Base-by-base conservation (phyloP, 2,797 vertebrate genomes). In the Thaleichthys pacificus region DNA sequence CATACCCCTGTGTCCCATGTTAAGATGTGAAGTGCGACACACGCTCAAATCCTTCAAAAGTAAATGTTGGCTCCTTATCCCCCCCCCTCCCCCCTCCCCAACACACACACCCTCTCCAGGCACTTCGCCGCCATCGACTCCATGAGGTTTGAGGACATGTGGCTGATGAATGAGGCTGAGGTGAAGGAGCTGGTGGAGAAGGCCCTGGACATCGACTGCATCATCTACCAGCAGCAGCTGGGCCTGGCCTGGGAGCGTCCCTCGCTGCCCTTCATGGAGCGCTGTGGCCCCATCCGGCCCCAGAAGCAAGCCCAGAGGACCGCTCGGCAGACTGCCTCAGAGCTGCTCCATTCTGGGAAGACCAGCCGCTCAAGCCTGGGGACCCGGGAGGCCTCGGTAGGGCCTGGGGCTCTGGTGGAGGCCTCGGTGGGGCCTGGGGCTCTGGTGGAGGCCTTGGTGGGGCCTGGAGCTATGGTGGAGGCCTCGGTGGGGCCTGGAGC, bases 101-200 rank as follows among this genome's bases (percentile, higher is more conserved):
- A 15, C 7, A 2, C 7, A 22, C 14, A 22, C 14, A 7, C 3
- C 14, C 66, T 2, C 28, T 51, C 32, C 85, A 98, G 96, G 54
- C 93, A 93, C 70, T 93, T 93, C 77, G 83, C 90, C 26, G 19
- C 73, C 0, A 64, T 90, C 0, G 87, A 96, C 0, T 80, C 84
- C 0, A 80, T 84, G 74, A 90, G 81, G 58, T 95, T 94, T 70
- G 76, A 84, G 22, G 92, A 95, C 19, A 82, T 97, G 70, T 95
- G 95, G 94, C 78, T 91, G 14, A 94, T 94, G 93, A 91, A 94
- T 0, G 95, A 98, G 65, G 91, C 79, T 0, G 96, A 98, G 80
- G 88, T 93, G 12, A 95, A 94, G 83, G 81, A 58, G 1, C 86
- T 96, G 58, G 88, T 89, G 2, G 42, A 75, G 64, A 92, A 69